Conservation (phyloP, 2,888 invertebrate genomes). For the Entomobrya multifasciata region DNA sequence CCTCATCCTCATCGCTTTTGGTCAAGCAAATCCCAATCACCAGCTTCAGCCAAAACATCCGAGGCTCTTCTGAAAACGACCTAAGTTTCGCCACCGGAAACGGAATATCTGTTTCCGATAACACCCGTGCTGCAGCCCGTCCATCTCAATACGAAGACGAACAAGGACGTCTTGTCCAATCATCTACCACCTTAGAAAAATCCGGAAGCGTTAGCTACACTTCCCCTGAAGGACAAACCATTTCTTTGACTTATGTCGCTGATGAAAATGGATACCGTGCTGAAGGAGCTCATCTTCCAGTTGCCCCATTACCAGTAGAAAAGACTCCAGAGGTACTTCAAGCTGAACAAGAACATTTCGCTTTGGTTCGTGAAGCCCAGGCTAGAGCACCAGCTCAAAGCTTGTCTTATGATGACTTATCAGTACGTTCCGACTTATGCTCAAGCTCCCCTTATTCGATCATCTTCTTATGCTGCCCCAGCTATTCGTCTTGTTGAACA, state of each 20-base stretch:
- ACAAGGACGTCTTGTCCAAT: background rate
- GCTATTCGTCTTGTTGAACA: too few species aligned
- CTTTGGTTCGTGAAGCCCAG: background rate
- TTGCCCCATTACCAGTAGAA: constrained; percentile 8
- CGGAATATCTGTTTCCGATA: constrained; percentile 38
- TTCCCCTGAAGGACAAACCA: constrained; percentile 68
- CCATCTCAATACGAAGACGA: background rate
- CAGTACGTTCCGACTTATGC: too few species aligned
- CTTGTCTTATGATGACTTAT: background rate
- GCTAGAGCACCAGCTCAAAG: background rate
- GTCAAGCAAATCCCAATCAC: constrained; percentile 41
- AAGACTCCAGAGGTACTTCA: background rate
- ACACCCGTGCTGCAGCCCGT: background rate
- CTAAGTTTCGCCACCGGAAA: constrained; percentile 47
- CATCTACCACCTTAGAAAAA: constrained; percentile 46
- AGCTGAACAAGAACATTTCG: background rate
- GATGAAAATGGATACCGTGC: constrained; percentile 67
- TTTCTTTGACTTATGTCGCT: constrained; percentile 60
- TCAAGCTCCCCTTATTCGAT: background rate
- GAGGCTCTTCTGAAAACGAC: constrained; percentile 17
- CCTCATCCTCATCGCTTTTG: background rate
- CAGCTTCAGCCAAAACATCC: constrained; percentile 60
- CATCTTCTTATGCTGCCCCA: background rate
- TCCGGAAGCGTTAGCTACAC: constrained; percentile 65
- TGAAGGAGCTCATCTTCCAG: constrained; percentile 47